phyloP scores from a whole-genome alignment of 30 jellyfish, hydroid and myxozoan species.

The Catostylus mosaicus region DNA sequence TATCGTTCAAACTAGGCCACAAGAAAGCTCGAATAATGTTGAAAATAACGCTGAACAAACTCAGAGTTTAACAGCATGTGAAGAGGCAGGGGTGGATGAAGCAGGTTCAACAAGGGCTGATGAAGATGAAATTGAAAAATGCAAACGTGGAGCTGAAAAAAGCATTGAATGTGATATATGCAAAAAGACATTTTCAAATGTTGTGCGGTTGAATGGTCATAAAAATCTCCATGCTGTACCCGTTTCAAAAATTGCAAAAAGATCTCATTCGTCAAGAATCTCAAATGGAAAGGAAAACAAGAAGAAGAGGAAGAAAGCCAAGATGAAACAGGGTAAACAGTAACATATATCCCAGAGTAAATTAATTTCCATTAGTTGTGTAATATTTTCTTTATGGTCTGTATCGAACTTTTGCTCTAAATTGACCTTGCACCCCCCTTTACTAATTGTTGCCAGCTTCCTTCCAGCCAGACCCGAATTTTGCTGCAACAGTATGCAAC shows the following conservation, averaged over 20 bases:
- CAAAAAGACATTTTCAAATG: conserved; percentile 27
- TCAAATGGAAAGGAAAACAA: too few relatives aligned
- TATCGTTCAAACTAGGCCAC: conserved; percentile 12
- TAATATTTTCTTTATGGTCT: too few relatives aligned
- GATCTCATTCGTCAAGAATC: neutral
- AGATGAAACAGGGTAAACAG: neutral
- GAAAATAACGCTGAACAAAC: neutral
- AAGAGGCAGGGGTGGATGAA: neutral
- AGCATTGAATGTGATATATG: conserved; percentile 9
- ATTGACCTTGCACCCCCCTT: too few relatives aligned
- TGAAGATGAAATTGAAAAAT: neutral
- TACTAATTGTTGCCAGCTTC: too few relatives aligned
- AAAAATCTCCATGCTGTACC: conserved; percentile 14
- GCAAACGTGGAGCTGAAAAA: neutral
- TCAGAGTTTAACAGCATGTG: neutral
- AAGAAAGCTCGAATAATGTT: neutral
- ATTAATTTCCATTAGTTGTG: too few relatives aligned
- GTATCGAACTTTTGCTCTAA: too few relatives aligned
- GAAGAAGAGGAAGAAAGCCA: conserved; percentile 7
- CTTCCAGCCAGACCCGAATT: too few relatives aligned
- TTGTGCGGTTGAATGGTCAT: conserved; percentile 17
- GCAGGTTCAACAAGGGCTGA: neutral
- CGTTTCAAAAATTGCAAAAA: neutral
- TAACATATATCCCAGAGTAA: too few relatives aligned
- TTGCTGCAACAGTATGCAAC: too few relatives aligned